Conservation (phyloP, 2,113 vertebrate genomes). For the Lepisosteus osseus region DNA sequence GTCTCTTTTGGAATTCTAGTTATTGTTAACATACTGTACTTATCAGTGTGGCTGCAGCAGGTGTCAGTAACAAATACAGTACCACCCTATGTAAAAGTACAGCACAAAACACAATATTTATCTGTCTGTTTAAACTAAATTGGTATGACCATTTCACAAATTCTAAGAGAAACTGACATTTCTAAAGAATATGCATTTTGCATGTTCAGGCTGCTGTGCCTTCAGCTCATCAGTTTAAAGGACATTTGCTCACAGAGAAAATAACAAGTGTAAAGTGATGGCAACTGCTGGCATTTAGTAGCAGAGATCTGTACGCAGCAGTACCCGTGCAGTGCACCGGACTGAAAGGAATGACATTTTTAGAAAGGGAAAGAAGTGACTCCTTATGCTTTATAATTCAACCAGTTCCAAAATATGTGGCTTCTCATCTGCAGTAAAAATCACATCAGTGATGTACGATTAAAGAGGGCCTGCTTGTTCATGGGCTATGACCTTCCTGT, state of each 20-base stretch:
- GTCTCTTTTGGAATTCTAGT: too few relatives aligned
- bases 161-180: neutral
- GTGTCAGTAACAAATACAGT: too few relatives aligned
- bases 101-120: too few relatives aligned
- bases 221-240: neutral
- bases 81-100: too few relatives aligned
- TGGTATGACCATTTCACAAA: neutral
- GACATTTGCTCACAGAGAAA: constrained; percentile 5
- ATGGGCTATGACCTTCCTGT: too few relatives aligned
- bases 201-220: neutral
- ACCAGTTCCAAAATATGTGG: too few relatives aligned
- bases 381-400: too few relatives aligned
- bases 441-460: neutral
- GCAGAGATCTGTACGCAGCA: neutral
- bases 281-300: neutral
- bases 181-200: neutral
- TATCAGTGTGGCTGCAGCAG: too few relatives aligned
- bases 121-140: too few relatives aligned
- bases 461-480: too few relatives aligned
- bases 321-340: neutral
- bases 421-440: too few relatives aligned
- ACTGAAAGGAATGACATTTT: constrained; percentile 1
- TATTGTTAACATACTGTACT: too few relatives aligned
- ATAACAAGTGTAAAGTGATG: neutral
- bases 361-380: neutral